Evolutionary conservation across 2,113 vertebrate genomes (phyloP).

Genomic region (Dipodomys ordii): DNA sequence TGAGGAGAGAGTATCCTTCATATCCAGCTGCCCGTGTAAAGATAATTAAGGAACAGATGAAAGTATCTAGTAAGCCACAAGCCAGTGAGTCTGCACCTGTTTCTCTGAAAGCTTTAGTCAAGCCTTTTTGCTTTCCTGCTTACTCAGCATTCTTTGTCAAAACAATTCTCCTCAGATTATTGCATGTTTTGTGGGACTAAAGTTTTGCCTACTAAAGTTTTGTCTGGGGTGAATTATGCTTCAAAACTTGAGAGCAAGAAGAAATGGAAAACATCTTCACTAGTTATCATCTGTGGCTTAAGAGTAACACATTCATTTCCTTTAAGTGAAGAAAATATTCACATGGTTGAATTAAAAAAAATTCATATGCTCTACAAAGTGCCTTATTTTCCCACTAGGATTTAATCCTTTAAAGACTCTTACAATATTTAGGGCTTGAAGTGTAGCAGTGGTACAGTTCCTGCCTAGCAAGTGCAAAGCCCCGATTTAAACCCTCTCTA

Average conservation of each 20-base stretch:
- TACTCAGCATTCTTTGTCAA: neutral
- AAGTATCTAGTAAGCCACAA: neutral
- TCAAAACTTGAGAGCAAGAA: neutral
- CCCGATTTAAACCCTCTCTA: no score
- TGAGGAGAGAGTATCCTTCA: neutral
- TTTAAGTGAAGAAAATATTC: neutral
- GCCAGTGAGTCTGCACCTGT: neutral
- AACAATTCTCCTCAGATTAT: neutral
- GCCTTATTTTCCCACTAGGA: neutral
- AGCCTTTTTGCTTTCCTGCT: neutral
- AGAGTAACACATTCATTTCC: constrained; percentile 32
- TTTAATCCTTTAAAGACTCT: neutral
- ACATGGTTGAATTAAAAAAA: neutral
- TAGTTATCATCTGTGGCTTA: neutral
- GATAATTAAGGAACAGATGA: neutral
- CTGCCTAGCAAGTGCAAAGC: no score
- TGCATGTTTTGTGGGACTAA: neutral
- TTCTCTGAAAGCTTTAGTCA: neutral
- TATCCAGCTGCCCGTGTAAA: neutral
- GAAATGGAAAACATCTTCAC: constrained; percentile 14
- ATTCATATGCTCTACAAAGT: neutral
- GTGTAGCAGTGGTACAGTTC: no score
- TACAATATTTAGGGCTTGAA: neutral
- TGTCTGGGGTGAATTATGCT: constrained; percentile 9
- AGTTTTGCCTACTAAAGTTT: neutral